A percentile compares a stretch with the other conserved stretches of the same genome.
Evolutionary conservation across 2,888 invertebrate species (phyloP).

Genomic region (Meganola albula): DNA sequence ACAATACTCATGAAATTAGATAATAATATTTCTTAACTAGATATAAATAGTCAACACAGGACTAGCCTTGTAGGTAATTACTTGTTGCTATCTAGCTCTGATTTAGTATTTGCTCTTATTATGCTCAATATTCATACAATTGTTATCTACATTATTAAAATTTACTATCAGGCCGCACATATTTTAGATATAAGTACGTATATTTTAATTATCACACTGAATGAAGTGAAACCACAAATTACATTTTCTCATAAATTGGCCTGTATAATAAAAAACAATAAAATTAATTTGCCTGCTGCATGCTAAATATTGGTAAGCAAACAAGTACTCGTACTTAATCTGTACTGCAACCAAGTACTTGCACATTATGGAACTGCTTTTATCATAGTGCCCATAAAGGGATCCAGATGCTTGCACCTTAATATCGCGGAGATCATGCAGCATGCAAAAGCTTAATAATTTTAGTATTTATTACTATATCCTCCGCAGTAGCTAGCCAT

Average conservation of each 20-base stretch:
- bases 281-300: constrained; percentile 72
- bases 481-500: constrained; percentile 39
- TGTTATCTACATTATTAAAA: constrained; percentile 37
- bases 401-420: constrained; percentile 54
- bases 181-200: constrained; percentile 45
- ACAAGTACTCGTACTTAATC: too few species aligned
- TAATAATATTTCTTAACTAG: constrained; percentile 51
- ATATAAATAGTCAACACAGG: constrained; percentile 37
- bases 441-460: constrained; percentile 70
- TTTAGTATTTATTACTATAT: constrained; percentile 34
- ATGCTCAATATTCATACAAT: constrained; percentile 46
- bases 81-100: constrained; percentile 50
- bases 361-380: constrained; percentile 48
- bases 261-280: constrained; percentile 30
- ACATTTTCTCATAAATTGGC: constrained; percentile 28
- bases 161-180: constrained; percentile 39
- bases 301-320: constrained; percentile 52
- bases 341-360: constrained; percentile 40
- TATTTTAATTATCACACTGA: constrained; percentile 24
- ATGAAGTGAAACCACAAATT: too few species aligned
- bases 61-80: constrained; percentile 54
- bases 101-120: constrained; percentile 44
- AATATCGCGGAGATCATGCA: constrained; percentile 60
- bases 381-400: constrained; percentile 38
- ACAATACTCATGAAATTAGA: constrained; percentile 46